Conservation (phyloP, 1,140 invertebrate genomes). For the Lucilia cuprina region DNA sequence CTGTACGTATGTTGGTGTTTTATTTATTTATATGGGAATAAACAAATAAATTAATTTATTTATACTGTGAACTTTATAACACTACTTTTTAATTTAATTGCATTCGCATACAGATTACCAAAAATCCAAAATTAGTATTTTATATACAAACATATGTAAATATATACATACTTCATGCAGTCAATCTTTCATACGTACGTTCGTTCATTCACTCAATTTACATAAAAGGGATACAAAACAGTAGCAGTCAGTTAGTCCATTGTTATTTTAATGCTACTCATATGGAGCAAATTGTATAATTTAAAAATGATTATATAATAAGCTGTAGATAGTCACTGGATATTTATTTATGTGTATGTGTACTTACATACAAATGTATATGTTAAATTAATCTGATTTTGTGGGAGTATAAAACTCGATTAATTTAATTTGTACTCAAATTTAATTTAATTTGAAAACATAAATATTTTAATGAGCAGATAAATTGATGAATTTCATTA, state of each 20-base stretch:
- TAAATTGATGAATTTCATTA: too few relatives aligned
- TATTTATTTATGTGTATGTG: too few relatives aligned
- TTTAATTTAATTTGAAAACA: too few relatives aligned
- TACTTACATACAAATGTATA: not conserved
- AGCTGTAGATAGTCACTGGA: not conserved
- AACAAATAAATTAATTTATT: not conserved
- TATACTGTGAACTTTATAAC: not conserved
- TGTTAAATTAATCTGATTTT: not conserved
- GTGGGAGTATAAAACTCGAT: not conserved
- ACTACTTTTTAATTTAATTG: not conserved
- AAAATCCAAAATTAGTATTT: not conserved
- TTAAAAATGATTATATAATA: conserved; percentile 5
- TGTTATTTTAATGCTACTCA: not conserved
- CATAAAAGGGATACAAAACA: not conserved
- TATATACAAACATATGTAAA: not conserved
- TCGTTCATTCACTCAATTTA: not conserved
- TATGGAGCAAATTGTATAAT: not conserved
- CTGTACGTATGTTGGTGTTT: not conserved
- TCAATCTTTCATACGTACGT: not conserved
- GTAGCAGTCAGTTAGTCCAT: not conserved
- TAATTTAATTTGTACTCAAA: too few relatives aligned
- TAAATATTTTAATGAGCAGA: too few relatives aligned
- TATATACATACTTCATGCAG: not conserved
- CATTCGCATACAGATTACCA: not conserved
- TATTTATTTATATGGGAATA: not conserved